Percentiles rank a stretch among this genome's conserved stretches.
Evolutionary conservation across 2,888 invertebrate species (phyloP).

Genomic region (Ceratothoa steindachneri): DNA sequence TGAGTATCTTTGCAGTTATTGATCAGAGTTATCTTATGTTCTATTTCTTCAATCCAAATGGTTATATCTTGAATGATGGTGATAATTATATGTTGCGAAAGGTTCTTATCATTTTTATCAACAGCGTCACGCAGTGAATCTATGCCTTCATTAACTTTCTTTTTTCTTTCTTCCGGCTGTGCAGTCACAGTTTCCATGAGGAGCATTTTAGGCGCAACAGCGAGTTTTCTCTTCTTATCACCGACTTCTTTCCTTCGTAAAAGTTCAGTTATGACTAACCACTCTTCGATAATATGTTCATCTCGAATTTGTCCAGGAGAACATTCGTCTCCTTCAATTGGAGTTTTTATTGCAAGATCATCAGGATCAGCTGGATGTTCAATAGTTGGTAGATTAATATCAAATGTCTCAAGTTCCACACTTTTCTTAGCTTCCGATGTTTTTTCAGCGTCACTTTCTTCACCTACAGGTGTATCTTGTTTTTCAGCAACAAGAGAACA

Average conservation of each 20-base stretch:
- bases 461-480: background rate
- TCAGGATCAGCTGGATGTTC: no score
- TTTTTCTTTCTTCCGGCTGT: constrained; percentile 57
- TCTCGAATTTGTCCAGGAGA: constrained; percentile 7
- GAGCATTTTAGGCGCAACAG: background rate
- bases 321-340: no score
- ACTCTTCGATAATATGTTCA: constrained; percentile 17
- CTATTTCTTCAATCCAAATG: constrained; percentile 78
- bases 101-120: constrained; percentile 58
- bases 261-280: background rate
- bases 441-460: background rate
- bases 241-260: background rate
- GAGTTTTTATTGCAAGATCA: no score
- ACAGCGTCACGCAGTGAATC: constrained; percentile 61
- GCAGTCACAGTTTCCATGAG: background rate
- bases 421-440: no score
- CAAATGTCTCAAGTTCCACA: no score
- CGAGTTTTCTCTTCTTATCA: background rate
- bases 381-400: no score
- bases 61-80: constrained; percentile 75
- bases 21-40: constrained; percentile 65
- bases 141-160: constrained; percentile 62
- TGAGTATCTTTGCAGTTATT: constrained; percentile 53
- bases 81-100: constrained; percentile 67
- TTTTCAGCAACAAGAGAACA: no score